Evolutionary conservation across 2,113 vertebrate genomes (phyloP).

Genomic region (Steatornis caripensis): DNA sequence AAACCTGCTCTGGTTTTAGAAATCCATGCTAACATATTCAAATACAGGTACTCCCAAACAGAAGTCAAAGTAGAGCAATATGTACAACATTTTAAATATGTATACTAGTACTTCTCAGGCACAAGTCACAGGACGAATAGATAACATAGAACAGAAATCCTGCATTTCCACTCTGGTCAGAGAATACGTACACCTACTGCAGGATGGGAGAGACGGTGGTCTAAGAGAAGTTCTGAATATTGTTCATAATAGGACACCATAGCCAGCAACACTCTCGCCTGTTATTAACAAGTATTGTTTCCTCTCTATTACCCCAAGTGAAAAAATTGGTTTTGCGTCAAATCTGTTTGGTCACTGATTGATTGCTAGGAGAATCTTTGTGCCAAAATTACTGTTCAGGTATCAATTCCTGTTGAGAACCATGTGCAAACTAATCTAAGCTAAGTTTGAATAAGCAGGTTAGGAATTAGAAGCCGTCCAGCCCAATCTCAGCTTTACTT

Average conservation of each 20-base stretch:
- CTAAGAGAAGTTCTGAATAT: neutral
- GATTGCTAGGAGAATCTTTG: neutral
- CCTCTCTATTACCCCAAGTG: neutral
- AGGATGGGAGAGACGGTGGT: neutral
- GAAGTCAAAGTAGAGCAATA: neutral
- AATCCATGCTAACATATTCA: neutral
- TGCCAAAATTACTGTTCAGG: neutral
- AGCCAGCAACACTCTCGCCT: neutral
- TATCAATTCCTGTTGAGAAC: neutral
- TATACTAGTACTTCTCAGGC: neutral
- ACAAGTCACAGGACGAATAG: neutral
- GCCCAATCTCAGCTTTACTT: neutral
- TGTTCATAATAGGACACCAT: neutral
- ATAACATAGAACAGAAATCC: neutral
- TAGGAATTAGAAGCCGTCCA: neutral
- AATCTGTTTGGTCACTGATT: neutral
- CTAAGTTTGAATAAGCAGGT: neutral
- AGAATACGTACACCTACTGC: accelerated
- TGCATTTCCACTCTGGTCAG: neutral
- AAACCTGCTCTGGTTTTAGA: neutral
- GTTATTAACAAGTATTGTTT: neutral
- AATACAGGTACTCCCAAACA: accelerated
- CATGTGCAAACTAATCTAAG: neutral
- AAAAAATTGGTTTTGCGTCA: neutral
- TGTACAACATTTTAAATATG: neutral